Conservation (phyloP, 2,113 vertebrate genomes). For the Lophochroa leadbeateri region DNA sequence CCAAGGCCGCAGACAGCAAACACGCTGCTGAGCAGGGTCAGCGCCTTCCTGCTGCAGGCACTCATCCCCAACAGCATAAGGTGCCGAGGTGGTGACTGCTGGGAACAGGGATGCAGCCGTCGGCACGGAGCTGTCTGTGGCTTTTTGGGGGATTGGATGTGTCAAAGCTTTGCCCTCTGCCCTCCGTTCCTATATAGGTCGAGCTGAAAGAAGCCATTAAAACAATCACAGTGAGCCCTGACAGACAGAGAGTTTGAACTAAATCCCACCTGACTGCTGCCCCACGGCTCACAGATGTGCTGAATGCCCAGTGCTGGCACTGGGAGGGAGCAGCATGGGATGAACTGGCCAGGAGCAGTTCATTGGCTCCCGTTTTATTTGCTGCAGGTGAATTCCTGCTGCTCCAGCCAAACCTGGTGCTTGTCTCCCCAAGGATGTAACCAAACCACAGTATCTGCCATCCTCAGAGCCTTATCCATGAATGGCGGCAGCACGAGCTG, state of each 20-base stretch:
- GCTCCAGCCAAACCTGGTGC: not conserved
- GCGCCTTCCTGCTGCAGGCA: constrained; percentile 87
- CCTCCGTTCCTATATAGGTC: not conserved
- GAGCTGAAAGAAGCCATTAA: not conserved
- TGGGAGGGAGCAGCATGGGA: fast-evolving
- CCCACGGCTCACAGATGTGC: fast-evolving
- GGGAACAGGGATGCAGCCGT: not conserved
- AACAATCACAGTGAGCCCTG: not conserved
- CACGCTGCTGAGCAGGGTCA: constrained; percentile 93
- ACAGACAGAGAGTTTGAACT: not conserved
- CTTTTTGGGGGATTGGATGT: not conserved
- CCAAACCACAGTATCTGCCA: fast-evolving
- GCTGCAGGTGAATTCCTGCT: not conserved
- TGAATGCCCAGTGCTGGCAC: fast-evolving
- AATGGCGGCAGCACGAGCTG: fast-evolving
- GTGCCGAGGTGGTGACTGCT: not conserved
- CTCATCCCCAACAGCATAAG: constrained; percentile 78
- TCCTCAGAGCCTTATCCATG: not conserved
- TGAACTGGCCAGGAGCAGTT: not conserved
- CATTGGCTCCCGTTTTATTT: fast-evolving
- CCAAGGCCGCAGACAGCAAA: constrained; percentile 90
- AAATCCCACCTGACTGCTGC: not conserved
- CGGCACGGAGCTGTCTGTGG: fast-evolving
- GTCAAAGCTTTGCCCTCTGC: not conserved
- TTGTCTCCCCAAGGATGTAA: not conserved